Conservation (phyloP, 2,888 invertebrate genomes). For the Rhaphigaster nebulosa region DNA sequence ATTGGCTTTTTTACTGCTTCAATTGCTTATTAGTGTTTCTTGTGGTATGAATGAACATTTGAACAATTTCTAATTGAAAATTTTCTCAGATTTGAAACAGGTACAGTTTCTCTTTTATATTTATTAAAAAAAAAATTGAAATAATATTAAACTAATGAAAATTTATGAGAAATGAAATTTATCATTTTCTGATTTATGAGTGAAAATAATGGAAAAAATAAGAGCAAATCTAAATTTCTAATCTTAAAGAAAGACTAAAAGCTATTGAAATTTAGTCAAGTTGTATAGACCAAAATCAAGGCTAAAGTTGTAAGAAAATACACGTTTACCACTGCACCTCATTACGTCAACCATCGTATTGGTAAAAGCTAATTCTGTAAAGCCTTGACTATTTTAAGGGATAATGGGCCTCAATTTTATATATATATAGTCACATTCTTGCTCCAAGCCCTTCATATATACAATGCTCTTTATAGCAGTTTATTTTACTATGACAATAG, state of each 20-base stretch:
- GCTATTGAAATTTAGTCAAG: neutral
- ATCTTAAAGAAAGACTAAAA: neutral
- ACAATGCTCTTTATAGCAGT: neutral
- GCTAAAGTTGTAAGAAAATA: neutral
- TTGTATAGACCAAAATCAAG: neutral
- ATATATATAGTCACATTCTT: too few species aligned
- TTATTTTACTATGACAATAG: neutral
- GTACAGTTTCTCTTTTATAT: neutral
- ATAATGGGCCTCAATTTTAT: neutral
- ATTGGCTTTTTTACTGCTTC: neutral
- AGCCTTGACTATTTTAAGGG: too few species aligned
- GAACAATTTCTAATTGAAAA: neutral
- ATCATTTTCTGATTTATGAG: too few species aligned
- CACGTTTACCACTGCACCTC: neutral
- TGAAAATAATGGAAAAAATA: neutral
- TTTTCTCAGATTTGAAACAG: neutral
- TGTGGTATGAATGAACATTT: neutral
- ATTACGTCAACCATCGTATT: too few species aligned
- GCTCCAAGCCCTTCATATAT: too few species aligned
- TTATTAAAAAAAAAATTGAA: neutral
- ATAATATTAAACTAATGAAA: neutral
- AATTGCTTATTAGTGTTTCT: conserved; percentile 5
- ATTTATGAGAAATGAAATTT: too few species aligned
- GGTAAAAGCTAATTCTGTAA: too few species aligned
- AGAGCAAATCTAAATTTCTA: neutral